Conservation (phyloP, 1,140 invertebrate species). For the Yoshiicerus persimilis region DNA sequence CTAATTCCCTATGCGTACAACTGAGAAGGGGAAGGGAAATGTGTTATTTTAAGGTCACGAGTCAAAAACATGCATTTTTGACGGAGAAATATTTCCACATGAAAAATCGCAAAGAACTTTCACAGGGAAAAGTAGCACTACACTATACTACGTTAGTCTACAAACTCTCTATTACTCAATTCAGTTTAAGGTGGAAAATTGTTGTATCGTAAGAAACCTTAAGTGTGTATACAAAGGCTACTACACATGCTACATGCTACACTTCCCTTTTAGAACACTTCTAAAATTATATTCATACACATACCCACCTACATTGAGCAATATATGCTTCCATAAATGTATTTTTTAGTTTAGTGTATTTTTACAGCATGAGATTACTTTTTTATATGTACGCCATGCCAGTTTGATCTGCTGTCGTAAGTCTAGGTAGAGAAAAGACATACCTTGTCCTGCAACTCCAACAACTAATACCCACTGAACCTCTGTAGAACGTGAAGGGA, state of each 20-base stretch:
- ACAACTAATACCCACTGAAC: too few relatives aligned
- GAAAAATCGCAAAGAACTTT: neutral
- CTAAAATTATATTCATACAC: constrained; percentile 1
- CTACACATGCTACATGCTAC: neutral
- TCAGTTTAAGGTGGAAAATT: neutral
- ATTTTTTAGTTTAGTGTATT: constrained; percentile 34
- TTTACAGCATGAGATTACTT: constrained; percentile 28
- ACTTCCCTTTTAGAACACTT: neutral
- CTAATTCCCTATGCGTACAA: neutral
- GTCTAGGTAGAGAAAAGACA: neutral
- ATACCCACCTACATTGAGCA: neutral
- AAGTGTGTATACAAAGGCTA: too few relatives aligned
- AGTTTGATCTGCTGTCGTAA: neutral
- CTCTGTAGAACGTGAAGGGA: too few relatives aligned
- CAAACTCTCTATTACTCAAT: neutral
- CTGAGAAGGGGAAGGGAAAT: neutral
- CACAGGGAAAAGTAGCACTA: neutral
- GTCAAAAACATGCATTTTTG: constrained; percentile 23
- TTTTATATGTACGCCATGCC: constrained; percentile 2
- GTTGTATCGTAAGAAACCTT: neutral
- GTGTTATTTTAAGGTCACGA: constrained; percentile 16
- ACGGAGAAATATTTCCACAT: constrained; percentile 1
- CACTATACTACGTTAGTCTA: neutral
- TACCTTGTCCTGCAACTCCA: neutral
- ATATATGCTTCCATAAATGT: constrained; percentile 23